Evolutionary conservation across 2,888 invertebrate species (phyloP), one percentile per base, ranked within the genome.

Genomic region (Torymus texanus): DNA sequence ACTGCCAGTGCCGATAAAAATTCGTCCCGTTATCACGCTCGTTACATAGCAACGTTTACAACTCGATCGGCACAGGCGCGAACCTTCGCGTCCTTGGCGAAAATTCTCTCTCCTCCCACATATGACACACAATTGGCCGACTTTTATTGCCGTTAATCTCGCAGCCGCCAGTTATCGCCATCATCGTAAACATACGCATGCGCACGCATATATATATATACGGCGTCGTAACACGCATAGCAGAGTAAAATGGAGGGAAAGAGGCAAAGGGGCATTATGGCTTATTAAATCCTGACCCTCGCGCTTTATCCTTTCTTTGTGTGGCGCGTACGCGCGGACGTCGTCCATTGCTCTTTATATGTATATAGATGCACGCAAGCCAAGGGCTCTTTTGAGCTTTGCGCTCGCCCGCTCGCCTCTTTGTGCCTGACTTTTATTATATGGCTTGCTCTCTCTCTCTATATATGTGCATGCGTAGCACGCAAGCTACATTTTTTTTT

Each of bases 71-170:
- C 29, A n/a, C 29, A 5, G 29, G 29, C 29, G 29, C 3, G 10
- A 41, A 21, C 21, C 21, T 21, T 21, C 41, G 8, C 41, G 41
- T 41, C 41, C 41, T 41, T 41, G 41, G 41, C 8, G 41, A 41
- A 41, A 41, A 41, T 8, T 41, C 41, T 29, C 29, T 29, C 29
- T 29, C 29, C n/a, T 29, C 29, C 5, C 29, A 5, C 29, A 5
- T 5, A 29, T 29, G 41, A 41, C 41, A 41, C 41, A 41, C 62
- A 58, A 59, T 75, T 1, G 79, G 74, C n/a, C 62, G 55, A 75
- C 59, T 79, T 77, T 81, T 79, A 79, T 81, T 79, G 63, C 61
- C 66, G 63, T 66, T 79, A 75, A 81, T 77, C 77, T 79, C 67
- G 65, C 66, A 58, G 58, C 66, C 62, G 58, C 41, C 41, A 41